Percentiles rank a stretch among this genome's conserved stretches.
phyloP scores from a whole-genome alignment of 1,140 invertebrate species.

The Drosophila pachea region DNA sequence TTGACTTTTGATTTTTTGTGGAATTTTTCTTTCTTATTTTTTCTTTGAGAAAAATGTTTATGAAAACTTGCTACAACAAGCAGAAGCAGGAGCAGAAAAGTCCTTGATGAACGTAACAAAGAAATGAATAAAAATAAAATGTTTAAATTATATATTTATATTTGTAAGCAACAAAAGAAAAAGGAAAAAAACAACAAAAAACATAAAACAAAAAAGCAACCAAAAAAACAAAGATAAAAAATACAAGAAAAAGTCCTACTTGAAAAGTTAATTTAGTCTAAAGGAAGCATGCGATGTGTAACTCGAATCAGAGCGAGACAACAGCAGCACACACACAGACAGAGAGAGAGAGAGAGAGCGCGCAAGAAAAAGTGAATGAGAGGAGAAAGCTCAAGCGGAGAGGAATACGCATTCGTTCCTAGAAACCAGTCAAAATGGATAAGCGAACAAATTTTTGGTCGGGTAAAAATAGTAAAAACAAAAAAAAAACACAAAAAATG shows the following conservation, averaged over 20 bases:
- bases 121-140: slow-evolving; percentile 31
- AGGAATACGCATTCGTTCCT: slow-evolving; percentile 14
- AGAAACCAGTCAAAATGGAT: slow-evolving; percentile 27
- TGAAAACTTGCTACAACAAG: neutral
- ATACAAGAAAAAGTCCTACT: slow-evolving; percentile 58
- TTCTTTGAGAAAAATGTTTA: slow-evolving; percentile 8
- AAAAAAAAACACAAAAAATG: slow-evolving; percentile 36
- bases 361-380: slow-evolving; percentile 10
- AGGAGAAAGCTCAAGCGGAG: slow-evolving; percentile 19
- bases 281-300: slow-evolving; percentile 20
- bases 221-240: slow-evolving; percentile 25
- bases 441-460: slow-evolving; percentile 42
- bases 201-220: slow-evolving; percentile 41
- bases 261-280: slow-evolving; percentile 73
- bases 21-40: slow-evolving; percentile 27
- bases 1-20: slow-evolving; percentile 32
- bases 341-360: slow-evolving; percentile 15
- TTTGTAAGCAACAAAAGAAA: slow-evolving; percentile 52
- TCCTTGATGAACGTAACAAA: slow-evolving; percentile 47
- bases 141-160: slow-evolving; percentile 67
- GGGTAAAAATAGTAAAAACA: slow-evolving; percentile 46
- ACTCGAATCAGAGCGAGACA: neutral
- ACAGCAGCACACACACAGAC: slow-evolving; percentile 3
- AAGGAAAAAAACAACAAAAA: slow-evolving; percentile 19
- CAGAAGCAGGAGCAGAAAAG: slow-evolving; percentile 20